Evolutionary conservation across 2,113 vertebrate genomes (phyloP), one percentile per base, ranked within the genome.

Genomic region (Ailurus styani): DNA sequence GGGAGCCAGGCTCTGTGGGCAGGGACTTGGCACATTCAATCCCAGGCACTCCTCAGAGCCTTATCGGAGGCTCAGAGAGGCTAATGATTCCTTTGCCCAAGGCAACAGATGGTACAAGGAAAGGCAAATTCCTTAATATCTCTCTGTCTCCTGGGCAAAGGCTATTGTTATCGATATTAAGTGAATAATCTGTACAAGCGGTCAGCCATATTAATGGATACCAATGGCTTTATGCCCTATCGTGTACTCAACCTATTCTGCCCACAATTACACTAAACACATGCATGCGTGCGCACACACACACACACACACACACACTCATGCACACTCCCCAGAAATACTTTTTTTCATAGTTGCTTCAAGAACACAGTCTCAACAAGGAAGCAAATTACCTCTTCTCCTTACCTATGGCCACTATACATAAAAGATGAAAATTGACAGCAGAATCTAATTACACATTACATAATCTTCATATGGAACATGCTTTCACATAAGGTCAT

Each of bases 1-100:
- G 34, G 37, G 14, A 2, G 0, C 15, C 25, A 27, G 18, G n/a
- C 8, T 93, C 17, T 17, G 0, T 20, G 54, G 5, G 6, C 34
- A 25, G 4, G 6, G 47, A 54, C 20, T 91, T 20, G 77, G 42
- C 31, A 18, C 31, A 3, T 8, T 1, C 5, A 45, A 31, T n/a
- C 20, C 8, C 14, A 3, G 20, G 29, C 40, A 68, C 11, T 62
- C 20, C 27, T 37, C 20, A 78, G 47, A 83, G 45, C 60, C 54
- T 60, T 34, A 54, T 5, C 23, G 1, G 27, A 72, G 29, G 1
- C n/a, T 47, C 54, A 9, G n/a, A 87, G 47, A 84, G 10, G 29
- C 10, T 34, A 11, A n/a, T 10, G 18, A 37, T 15, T 62, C 6
- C 68, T 29, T 87, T 72, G 21, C 25, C 4, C 31, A 85, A 52